Conservation (phyloP, 2,797 vertebrate species). For the Pempheris klunzingeri region DNA sequence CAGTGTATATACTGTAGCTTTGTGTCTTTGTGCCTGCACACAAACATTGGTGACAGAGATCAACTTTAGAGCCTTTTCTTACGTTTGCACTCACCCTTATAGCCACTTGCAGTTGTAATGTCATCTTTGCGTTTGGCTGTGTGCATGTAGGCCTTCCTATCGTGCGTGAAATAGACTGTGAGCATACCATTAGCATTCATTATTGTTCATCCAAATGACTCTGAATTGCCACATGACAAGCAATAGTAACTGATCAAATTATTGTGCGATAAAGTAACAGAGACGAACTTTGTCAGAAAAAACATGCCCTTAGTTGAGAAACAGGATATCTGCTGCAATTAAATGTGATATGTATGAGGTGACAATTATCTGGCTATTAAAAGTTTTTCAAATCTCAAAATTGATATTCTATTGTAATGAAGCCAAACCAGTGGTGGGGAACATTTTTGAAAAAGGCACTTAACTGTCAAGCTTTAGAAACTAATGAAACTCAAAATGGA, state of each 20-base stretch:
- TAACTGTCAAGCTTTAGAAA: slow-evolving; percentile 91
- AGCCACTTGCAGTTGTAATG: slow-evolving; percentile 25
- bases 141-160: slow-evolving; percentile 52
- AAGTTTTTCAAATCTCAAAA: slow-evolving; percentile 84
- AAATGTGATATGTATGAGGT: slow-evolving; percentile 76
- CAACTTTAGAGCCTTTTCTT: slow-evolving; percentile 22
- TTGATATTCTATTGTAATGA: slow-evolving; percentile 86
- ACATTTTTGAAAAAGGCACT: slow-evolving; percentile 89
- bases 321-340: slow-evolving; percentile 76
- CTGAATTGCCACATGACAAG: slow-evolving; percentile 53
- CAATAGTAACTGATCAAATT: slow-evolving; percentile 63
- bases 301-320: slow-evolving; percentile 56
- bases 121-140: slow-evolving; percentile 55
- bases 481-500: slow-evolving; percentile 99
- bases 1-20: neutral
- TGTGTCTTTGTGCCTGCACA: slow-evolving; percentile 21
- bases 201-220: slow-evolving; percentile 66
- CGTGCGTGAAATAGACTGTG: slow-evolving; percentile 72
- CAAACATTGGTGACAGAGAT: slow-evolving; percentile 5
- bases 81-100: slow-evolving; percentile 27
- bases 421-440: slow-evolving; percentile 87
- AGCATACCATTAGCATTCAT: slow-evolving; percentile 62
- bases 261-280: slow-evolving; percentile 56
- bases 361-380: slow-evolving; percentile 85
- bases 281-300: slow-evolving; percentile 52